Percentiles rank a stretch among this genome's conserved stretches.
phyloP scores from a whole-genome alignment of 2,888 invertebrate genomes.

The Andrena bucephala region DNA sequence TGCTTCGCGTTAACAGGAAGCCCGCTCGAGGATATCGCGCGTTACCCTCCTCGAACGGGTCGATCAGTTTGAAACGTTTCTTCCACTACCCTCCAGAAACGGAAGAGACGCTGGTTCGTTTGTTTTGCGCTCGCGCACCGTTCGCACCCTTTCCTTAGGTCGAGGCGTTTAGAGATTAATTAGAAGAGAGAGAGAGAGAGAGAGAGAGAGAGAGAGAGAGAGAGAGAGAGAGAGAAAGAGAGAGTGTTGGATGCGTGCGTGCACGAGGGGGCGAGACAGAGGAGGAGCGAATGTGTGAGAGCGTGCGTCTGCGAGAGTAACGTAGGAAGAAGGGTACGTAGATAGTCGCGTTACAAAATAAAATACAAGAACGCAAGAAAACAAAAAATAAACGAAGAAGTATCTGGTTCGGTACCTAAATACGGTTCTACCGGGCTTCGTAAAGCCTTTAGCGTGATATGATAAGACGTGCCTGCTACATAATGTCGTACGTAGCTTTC shows the following conservation, averaged over 20 bases:
- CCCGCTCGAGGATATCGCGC: slow-evolving; percentile 47
- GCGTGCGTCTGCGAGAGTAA: slow-evolving; percentile 29
- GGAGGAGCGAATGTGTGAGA: slow-evolving; percentile 32
- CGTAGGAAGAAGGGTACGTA: slow-evolving; percentile 52
- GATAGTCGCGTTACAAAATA: slow-evolving; percentile 63
- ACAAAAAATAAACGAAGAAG: slow-evolving; percentile 46
- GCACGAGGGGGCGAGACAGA: slow-evolving; percentile 27
- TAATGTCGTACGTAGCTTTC: slow-evolving; percentile 78
- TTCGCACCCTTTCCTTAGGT: slow-evolving; percentile 64
- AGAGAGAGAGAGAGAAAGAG: slow-evolving; percentile 24
- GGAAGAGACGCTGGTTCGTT: slow-evolving; percentile 36
- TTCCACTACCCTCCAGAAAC: neutral
- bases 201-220: slow-evolving; percentile 30
- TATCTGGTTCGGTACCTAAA: slow-evolving; percentile 60
- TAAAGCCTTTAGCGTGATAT: slow-evolving; percentile 82
- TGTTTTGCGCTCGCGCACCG: slow-evolving; percentile 60
- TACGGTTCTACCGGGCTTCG: slow-evolving; percentile 78
- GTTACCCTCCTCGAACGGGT: slow-evolving; percentile 40
- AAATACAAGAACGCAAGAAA: slow-evolving; percentile 45
- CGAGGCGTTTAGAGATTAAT: slow-evolving; percentile 50
- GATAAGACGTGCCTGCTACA: slow-evolving; percentile 85
- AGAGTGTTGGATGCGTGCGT: slow-evolving; percentile 33
- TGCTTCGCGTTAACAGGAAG: slow-evolving; percentile 55
- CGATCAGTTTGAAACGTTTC: slow-evolving; percentile 14
- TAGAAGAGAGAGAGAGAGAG: slow-evolving; percentile 35